Percentiles rank a stretch among this genome's conserved stretches.
Evolutionary conservation across 2,888 invertebrate species (phyloP).

Genomic region (Arge pagana): DNA sequence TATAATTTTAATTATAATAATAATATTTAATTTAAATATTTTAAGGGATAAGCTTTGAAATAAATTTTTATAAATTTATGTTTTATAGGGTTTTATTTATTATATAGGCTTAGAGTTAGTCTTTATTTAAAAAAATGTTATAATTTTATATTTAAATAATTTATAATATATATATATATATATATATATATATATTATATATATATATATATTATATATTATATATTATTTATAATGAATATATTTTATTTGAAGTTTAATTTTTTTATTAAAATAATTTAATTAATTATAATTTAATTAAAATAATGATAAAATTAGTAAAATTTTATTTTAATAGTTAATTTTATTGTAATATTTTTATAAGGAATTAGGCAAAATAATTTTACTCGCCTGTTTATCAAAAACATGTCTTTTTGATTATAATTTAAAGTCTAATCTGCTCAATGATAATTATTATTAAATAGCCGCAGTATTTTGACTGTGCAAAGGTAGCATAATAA

Average conservation of each 20-base stretch:
- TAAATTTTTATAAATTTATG: conserved; percentile 62
- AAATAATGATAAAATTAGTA: conserved; percentile 50
- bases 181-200: conserved; percentile 59
- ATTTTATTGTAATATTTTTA: conserved; percentile 52
- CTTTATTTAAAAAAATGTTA: conserved; percentile 58
- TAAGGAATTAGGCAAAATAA: conserved; percentile 69
- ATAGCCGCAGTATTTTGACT: conserved; percentile 80
- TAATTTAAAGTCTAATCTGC: conserved; percentile 73
- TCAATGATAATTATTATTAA: conserved; percentile 68
- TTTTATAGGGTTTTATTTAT: conserved; percentile 54
- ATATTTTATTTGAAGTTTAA: conserved; percentile 56
- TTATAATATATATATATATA: conserved; percentile 31
- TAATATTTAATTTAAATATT: conserved; percentile 58
- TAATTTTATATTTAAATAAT: conserved; percentile 58
- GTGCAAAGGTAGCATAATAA: conserved; percentile 83
- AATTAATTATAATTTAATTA: conserved; percentile 59
- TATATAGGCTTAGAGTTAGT: conserved; percentile 66
- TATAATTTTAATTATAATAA: conserved; percentile 41
- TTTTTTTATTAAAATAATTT: conserved; percentile 57
- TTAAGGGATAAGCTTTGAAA: conserved; percentile 67
- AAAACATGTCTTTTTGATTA: conserved; percentile 73
- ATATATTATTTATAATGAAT: conserved; percentile 55
- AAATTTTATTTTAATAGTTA: conserved; percentile 33
- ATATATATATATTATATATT: conserved; percentile 59
- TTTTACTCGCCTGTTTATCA: conserved; percentile 74